Evolutionary conservation across 2,797 vertebrate genomes (phyloP).

Genomic region (Molossus molossus): DNA sequence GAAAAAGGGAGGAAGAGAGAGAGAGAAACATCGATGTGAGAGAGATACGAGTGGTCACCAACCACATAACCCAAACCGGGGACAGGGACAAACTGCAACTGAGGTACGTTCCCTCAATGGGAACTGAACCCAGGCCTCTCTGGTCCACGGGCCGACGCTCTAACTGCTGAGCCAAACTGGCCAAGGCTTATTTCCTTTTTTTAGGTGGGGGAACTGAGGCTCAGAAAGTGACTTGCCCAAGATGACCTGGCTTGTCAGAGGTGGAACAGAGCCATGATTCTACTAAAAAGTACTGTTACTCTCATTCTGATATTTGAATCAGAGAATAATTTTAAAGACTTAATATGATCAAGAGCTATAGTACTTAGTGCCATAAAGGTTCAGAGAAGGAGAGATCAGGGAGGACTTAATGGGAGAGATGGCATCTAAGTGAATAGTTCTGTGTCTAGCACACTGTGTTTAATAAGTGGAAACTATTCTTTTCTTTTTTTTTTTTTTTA

Average conservation of each 20-base stretch:
- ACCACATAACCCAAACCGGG: no score
- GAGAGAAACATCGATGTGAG: no score
- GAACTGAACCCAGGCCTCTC: no score
- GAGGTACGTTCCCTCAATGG: no score
- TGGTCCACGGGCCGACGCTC: no score
- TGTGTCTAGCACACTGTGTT: background rate
- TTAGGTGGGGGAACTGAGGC: background rate
- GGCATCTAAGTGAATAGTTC: background rate
- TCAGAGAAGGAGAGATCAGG: conserved; percentile 25
- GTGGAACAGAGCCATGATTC: background rate
- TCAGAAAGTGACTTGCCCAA: conserved; percentile 31
- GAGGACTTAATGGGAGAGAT: background rate
- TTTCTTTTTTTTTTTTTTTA: no score
- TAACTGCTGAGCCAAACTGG: no score
- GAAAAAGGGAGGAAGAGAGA: no score
- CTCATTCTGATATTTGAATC: conserved; percentile 48
- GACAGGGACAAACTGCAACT: no score
- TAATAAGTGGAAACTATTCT: conserved; percentile 26
- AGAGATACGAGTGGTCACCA: no score
- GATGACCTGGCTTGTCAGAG: background rate
- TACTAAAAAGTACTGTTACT: conserved; percentile 26
- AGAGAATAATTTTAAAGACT: conserved; percentile 5
- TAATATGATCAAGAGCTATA: conserved; percentile 1
- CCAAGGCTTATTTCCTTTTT: background rate
- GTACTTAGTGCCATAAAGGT: background rate